Evolutionary conservation across 1,140 invertebrate species (phyloP).

Genomic region (Wasmannia auropunctata): DNA sequence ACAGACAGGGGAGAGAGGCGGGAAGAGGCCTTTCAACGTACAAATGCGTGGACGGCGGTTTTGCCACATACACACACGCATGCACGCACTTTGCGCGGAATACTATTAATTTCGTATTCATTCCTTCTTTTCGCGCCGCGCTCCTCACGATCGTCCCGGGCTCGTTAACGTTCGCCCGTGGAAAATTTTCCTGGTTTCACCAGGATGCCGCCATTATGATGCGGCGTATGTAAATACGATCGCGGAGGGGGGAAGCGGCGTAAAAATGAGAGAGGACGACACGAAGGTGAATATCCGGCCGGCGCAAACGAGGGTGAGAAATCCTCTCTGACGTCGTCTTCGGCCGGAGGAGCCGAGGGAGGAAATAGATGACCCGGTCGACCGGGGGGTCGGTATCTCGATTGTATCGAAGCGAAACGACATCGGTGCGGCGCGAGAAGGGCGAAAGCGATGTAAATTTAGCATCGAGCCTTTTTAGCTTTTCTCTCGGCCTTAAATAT

Average conservation of each 20-base stretch:
- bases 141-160: conserved; percentile 55
- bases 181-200: conserved; percentile 33
- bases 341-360: conserved; percentile 14
- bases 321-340: conserved; percentile 47
- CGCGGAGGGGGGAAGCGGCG: background rate
- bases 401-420: conserved; percentile 46
- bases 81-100: conserved; percentile 60
- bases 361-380: conserved; percentile 54
- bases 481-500: conserved; percentile 23
- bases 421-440: conserved; percentile 10
- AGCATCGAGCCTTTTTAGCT: conserved; percentile 16
- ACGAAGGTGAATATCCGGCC: conserved; percentile 43
- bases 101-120: conserved; percentile 76
- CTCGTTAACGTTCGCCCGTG: conserved; percentile 63
- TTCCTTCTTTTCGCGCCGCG: conserved; percentile 62
- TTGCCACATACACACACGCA: conserved; percentile 11
- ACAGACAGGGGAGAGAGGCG: conserved; percentile 24
- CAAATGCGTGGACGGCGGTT: conserved; percentile 66
- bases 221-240: conserved; percentile 48
- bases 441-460: conserved; percentile 51
- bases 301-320: conserved; percentile 5
- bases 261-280: conserved; percentile 18
- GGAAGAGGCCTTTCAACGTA: conserved; percentile 45
- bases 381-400: conserved; percentile 25
- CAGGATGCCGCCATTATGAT: conserved; percentile 10